Conservation (phyloP, 2,888 invertebrate species). For the Agapostemon virescens region DNA sequence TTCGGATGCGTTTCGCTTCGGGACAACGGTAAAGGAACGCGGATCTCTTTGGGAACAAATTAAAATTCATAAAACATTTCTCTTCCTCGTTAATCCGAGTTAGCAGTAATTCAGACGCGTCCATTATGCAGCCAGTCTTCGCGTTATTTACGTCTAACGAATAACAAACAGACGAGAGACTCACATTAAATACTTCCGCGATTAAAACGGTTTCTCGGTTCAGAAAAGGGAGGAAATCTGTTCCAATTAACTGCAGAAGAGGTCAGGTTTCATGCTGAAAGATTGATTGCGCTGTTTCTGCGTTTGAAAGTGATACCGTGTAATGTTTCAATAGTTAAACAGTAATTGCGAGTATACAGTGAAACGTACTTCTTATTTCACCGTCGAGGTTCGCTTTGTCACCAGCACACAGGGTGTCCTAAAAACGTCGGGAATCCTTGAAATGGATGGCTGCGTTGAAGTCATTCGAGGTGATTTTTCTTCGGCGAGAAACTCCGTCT, state of each 20-base stretch:
- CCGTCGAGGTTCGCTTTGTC: not conserved
- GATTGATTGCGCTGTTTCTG: constrained; percentile 22
- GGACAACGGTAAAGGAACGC: not conserved
- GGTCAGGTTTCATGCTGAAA: not conserved
- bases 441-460: too few species aligned
- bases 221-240: not conserved
- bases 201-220: not conserved
- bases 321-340: constrained; percentile 45
- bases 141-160: not conserved
- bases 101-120: not conserved
- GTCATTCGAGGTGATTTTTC: too few species aligned
- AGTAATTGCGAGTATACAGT: constrained; percentile 40
- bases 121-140: not conserved
- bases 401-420: too few species aligned
- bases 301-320: constrained; percentile 16
- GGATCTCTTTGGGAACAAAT: not conserved
- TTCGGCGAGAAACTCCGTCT: too few species aligned
- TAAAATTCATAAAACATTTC: not conserved
- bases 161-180: not conserved
- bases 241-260: constrained; percentile 28
- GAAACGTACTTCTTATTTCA: constrained; percentile 38
- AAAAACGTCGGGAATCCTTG: too few species aligned
- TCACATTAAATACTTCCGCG: not conserved
- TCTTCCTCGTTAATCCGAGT: not conserved
- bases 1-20: not conserved